Evolutionary conservation across 2,888 invertebrate species (phyloP), one percentile per base, ranked within the genome.

Genomic region (Caenorhabditis panamensis): DNA sequence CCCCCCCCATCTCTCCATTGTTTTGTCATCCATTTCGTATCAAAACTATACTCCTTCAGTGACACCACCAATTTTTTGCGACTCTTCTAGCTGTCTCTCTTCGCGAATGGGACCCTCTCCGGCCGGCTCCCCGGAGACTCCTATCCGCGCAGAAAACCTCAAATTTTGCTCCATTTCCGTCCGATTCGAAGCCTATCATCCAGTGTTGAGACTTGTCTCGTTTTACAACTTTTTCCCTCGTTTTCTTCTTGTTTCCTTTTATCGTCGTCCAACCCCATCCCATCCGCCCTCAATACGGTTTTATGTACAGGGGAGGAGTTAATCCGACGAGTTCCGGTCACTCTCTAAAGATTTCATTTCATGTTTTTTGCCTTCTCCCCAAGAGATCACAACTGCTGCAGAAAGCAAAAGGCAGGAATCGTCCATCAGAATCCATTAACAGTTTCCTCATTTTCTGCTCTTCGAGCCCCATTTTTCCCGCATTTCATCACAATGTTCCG

Each of bases 101-200:
- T 31, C 31, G 31, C 44, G 67, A 68, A 68, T 68, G 58, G 58
- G 69, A 37, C 61, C 69, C 53, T 44, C 36, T 53, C 59, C 61
- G 28, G 28, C 67, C 22, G 37, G 22, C 31, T 51, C 73, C 64
- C 75, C 20, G 41, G 66, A 61, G 75, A 67, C 53, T 26, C 49
- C 24, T 20, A 31, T 24, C 20, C 28, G 37, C 37, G 37, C 22
- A 31, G 59, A 66, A 75, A 66, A 75, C 75, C 75, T 75, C 75
- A 75, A 75, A 75, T 75, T 75, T 75, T 64, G 75, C 66, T 75
- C 66, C 75, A 75, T 75, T 75, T 75, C 66, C 72, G 47, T 54
- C 51, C 72, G 63, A 75, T 66, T 75, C 58, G 51, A 75, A 24
- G 66, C 51, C 75, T 44, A 75, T 75, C 75, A 75, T 75, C 51